These are phyloP conservation scores for Halcyon leucocephala DNA, from an alignment of 2,797 vertebrate genomes.

Conservation along the genomic window DNA sequence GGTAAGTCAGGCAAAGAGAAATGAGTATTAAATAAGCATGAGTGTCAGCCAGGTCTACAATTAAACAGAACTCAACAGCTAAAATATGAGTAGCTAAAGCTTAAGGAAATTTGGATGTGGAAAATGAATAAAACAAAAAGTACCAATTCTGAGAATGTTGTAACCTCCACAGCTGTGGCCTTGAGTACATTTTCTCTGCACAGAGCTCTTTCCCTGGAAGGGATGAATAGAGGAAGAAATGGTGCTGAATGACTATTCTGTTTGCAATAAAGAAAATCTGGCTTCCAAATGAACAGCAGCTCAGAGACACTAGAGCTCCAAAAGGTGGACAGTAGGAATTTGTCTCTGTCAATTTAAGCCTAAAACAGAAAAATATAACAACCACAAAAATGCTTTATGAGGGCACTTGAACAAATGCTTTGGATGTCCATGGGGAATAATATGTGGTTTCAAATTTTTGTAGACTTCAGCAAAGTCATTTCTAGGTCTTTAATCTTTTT, in stretches of 20 bases:
- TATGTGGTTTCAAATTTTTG: neutral
- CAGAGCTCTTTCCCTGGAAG: neutral
- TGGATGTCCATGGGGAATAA: neutral
- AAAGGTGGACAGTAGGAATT: neutral
- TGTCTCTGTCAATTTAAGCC: neutral
- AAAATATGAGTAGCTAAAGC: neutral
- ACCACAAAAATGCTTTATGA: neutral
- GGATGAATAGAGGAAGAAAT: neutral
- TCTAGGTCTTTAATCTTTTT: conserved; percentile 25
- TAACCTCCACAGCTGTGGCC: neutral
- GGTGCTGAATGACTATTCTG: neutral
- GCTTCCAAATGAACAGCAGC: conserved; percentile 12
- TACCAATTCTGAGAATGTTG: neutral
- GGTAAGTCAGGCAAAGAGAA: neutral
- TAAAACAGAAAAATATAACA: neutral
- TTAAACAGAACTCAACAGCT: conserved; percentile 16
- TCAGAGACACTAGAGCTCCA: neutral
- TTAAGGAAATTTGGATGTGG: neutral
- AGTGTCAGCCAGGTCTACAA: neutral
- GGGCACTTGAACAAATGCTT: neutral
- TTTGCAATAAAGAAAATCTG: neutral
- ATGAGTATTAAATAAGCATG: neutral
- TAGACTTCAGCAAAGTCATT: conserved; percentile 7
- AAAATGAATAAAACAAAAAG: neutral
- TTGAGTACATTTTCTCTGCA: neutral